Conservation (phyloP, 1,140 invertebrate genomes). For the Tetramorium simillimum region DNA sequence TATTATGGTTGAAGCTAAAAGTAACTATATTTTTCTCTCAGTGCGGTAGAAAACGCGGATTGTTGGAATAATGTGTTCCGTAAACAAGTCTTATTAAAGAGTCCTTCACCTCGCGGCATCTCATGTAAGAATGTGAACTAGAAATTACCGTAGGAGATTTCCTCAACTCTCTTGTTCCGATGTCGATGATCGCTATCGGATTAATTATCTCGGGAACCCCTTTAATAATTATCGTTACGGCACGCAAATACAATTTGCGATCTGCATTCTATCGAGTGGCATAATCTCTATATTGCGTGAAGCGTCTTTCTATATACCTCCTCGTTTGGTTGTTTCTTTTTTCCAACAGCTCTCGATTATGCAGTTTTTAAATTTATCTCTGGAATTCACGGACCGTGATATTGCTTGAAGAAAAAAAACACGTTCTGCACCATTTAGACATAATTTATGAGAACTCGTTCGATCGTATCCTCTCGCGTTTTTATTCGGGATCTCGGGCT, state of each 20-base stretch:
- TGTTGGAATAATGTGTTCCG: constrained; percentile 45
- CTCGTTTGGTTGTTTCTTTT: background rate
- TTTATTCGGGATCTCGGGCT: constrained; percentile 1
- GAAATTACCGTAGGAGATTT: constrained; percentile 16
- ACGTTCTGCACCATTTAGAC: background rate
- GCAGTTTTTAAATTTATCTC: background rate
- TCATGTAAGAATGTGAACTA: constrained; percentile 41
- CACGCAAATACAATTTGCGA: background rate
- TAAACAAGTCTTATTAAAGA: constrained; percentile 60
- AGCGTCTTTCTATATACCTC: background rate
- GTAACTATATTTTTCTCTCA: too few relatives aligned
- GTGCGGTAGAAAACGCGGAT: background rate
- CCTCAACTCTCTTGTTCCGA: background rate
- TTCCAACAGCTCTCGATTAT: background rate
- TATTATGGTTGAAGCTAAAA: too few relatives aligned
- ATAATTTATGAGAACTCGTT: constrained; percentile 27
- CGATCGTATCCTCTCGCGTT: background rate
- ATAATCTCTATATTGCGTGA: constrained; percentile 20
- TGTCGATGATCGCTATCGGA: constrained; percentile 51
- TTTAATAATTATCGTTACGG: constrained; percentile 48
- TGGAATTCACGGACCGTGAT: background rate
- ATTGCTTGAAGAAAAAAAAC: background rate
- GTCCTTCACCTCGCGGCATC: constrained; percentile 50
- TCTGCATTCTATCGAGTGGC: background rate
- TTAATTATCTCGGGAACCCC: constrained; percentile 39